Base-by-base conservation (phyloP, 2,888 invertebrate species). In the Platyscelio sp. region DNA sequence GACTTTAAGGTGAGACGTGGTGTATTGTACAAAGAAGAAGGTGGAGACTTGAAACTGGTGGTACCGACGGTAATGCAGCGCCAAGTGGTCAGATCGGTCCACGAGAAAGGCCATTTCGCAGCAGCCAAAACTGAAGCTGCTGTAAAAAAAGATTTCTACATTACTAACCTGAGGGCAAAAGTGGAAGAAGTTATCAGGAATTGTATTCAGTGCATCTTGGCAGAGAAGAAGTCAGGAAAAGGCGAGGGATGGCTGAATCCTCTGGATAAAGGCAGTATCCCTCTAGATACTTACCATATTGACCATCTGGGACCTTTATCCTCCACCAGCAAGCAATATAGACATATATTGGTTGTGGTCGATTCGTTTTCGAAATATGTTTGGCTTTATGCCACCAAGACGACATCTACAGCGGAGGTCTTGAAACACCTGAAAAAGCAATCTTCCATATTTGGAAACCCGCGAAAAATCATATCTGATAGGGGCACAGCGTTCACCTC, bases 321-420 rank as follows among this genome's bases (percentile, higher is more conserved):
- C 29, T 26, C 29, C 18, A 58, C 58, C 11, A 58, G 20, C 18
- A 58, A 58, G 18, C 18, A 6, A 4, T 58, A 29, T 33, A 5
- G 11, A 29, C 29, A 58, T 33, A 58, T 58, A 3, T 33, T 58
- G n/a, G 33, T 29, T 3, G 20, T 58, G 2, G 26, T 58, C 20
- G 58, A 58, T 58, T 27, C 58, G 18, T 58, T 58, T 58, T 58
- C 58, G 2, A 58, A 58, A 18, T 58, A 20, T 33, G 58, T 58
- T 5, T 58, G 58, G 58, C 33, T 58, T 18, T 58, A 58, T 18
- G 58, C 58, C 29, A 58, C 58, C 6, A 58, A 29, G 11, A 20
- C 58, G 15, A 58, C 58, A 15, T 29, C 58, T 1, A 29, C 58
- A 9, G 61, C 40, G n/a, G 61, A 63, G 22, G 61, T 63, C 1